Conservation (phyloP, 2,888 invertebrate genomes). For the Caenorhabditis sp. region DNA sequence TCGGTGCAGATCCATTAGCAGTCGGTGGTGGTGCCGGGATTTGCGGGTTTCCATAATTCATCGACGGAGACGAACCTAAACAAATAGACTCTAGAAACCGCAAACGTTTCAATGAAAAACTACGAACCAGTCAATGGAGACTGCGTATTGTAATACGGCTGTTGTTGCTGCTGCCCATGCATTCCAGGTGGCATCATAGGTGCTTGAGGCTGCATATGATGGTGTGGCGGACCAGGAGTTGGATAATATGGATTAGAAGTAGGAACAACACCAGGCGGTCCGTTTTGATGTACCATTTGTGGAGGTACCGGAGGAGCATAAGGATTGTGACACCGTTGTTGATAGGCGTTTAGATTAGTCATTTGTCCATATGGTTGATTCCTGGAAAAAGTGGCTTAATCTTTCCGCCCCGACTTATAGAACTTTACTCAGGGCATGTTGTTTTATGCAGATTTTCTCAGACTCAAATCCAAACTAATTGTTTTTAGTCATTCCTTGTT, state of each 20-base stretch:
- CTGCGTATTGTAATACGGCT: conserved; percentile 62
- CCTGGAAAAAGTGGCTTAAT: conserved; percentile 36
- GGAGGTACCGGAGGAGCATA: conserved; percentile 44
- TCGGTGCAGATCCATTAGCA: conserved; percentile 49
- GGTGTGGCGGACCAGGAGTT: conserved; percentile 41
- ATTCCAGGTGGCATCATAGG: conserved; percentile 64
- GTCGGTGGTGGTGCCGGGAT: conserved; percentile 47
- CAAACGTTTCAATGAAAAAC: background rate
- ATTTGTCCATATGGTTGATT: conserved; percentile 60
- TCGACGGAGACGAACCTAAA: conserved; percentile 53
- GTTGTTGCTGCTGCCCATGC: conserved; percentile 60
- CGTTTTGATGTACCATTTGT: conserved; percentile 50
- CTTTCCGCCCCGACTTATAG: too few relatives aligned
- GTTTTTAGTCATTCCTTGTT: too few relatives aligned
- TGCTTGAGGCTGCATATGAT: conserved; percentile 57
- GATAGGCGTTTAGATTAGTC: conserved; percentile 59
- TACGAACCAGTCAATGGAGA: conserved; percentile 58
- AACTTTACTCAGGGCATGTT: too few relatives aligned
- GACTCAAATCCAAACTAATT: too few relatives aligned
- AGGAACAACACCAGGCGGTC: conserved; percentile 50
- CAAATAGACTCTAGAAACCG: too few relatives aligned
- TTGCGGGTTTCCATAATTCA: conserved; percentile 52
- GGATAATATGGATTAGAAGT: conserved; percentile 62
- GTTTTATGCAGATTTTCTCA: background rate
- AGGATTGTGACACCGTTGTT: conserved; percentile 41